Percentiles rank a stretch among this genome's conserved stretches.
phyloP scores from a whole-genome alignment of 2,888 invertebrate species.

The Leptinotarsa tumamoca region DNA sequence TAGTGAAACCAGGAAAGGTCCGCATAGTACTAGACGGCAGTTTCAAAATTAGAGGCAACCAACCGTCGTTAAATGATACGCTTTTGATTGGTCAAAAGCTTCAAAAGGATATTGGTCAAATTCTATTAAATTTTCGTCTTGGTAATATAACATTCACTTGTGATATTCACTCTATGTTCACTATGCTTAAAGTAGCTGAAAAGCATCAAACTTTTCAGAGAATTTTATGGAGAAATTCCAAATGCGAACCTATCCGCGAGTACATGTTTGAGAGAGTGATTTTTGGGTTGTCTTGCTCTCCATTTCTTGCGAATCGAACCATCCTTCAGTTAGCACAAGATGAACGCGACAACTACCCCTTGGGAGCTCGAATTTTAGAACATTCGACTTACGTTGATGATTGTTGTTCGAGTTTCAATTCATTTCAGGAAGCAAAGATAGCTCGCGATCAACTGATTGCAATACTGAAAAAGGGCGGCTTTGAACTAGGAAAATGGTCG shows the following conservation, averaged over 20 bases:
- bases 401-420: not conserved
- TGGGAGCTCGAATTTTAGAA: not conserved
- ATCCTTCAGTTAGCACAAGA: not conserved
- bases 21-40: no score
- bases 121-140: no score
- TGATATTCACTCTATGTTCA: no score
- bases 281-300: conserved; percentile 5
- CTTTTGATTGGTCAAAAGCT: not conserved
- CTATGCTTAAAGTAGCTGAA: not conserved
- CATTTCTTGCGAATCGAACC: not conserved
- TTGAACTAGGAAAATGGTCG: not conserved
- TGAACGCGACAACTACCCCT: not conserved
- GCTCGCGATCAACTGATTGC: not conserved
- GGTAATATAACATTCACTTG: no score
- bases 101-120: no score
- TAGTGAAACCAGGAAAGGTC: no score
- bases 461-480: not conserved
- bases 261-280: conserved; percentile 5
- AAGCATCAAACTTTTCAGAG: not conserved
- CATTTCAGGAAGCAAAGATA: not conserved
- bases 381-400: not conserved
- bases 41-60: no score
- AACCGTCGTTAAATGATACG: no score
- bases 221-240: no score
- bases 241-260: not conserved